Evolutionary conservation across 2,797 vertebrate species (phyloP), one percentile per base, ranked within the genome.

Genomic region (Acanthornis magna): DNA sequence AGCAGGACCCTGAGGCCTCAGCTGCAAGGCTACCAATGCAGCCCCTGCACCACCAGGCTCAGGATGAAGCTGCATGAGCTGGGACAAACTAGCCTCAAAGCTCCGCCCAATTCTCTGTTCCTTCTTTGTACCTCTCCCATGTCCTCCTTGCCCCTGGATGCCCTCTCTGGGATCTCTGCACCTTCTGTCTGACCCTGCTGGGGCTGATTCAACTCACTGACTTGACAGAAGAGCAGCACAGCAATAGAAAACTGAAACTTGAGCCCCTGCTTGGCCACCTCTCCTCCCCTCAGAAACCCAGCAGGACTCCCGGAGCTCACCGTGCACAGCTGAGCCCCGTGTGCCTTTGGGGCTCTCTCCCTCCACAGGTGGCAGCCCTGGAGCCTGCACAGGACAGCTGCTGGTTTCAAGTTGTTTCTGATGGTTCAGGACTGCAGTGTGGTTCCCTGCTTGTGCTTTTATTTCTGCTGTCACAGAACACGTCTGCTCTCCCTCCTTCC

Each of bases 81-180:
- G 48, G 18, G 15, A 67, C 26, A 48, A 17, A 26, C 3, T 40
- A 45, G 5, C 9, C 26, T 42, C 42, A 22, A 27, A 51, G 65
- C 32, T 83, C 16, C 10, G 58, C 12, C 27, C 10, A 8, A 7
- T 42, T 57, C 38, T 29, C 19, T 1, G 1, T 16, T 58, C 5
- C 4, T 13, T 55, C 29, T 27, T 72, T 26, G 16, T 10, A 45
- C 16, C 16, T 62, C 36, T 54, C 32, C 29, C 1, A 0, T 3
- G 16, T 58, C 25, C 17, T 63, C 23, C 30, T 23, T 54, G 45
- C 4, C 34, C 29, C 45, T 48, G 36, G 25, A 21, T 32, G 12
- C 16, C 23, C 23, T 19, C 36, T 18, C 34, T 26, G 27, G 19
- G 45, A 11, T 40, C 34, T 25, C 71, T 40, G 25, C 5, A 45